phyloP scores from a whole-genome alignment of 2,888 invertebrate genomes.

The Ophion obscuratus region DNA sequence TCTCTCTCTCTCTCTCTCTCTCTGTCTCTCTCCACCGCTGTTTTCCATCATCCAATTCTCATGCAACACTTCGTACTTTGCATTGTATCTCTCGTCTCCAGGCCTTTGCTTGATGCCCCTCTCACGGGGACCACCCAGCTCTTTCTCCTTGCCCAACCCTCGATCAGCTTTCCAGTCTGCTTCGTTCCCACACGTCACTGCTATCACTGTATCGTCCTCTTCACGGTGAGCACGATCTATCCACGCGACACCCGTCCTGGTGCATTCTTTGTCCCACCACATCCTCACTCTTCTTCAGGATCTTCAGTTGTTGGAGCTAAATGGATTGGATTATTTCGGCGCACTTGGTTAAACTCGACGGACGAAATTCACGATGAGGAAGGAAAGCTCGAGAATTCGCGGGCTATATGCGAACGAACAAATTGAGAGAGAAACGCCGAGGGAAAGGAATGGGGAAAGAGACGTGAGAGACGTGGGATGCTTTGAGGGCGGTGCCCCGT shows the following conservation, averaged over 20 bases:
- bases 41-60: constrained; percentile 44
- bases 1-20: neutral
- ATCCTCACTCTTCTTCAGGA: constrained; percentile 39
- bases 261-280: constrained; percentile 29
- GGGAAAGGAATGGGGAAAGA: neutral
- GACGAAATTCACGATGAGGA: constrained; percentile 62
- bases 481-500: constrained; percentile 60
- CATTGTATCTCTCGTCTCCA: constrained; percentile 26
- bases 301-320: constrained; percentile 68
- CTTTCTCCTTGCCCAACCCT: neutral
- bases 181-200: constrained; percentile 1
- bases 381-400: constrained; percentile 30
- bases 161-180: constrained; percentile 47
- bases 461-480: constrained; percentile 49
- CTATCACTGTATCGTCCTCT: constrained; percentile 32
- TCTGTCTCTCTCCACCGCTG: neutral
- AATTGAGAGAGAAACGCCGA: constrained; percentile 16
- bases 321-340: constrained; percentile 76
- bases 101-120: constrained; percentile 1
- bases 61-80: constrained; percentile 15
- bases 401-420: constrained; percentile 26
- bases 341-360: constrained; percentile 70
- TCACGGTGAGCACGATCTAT: constrained; percentile 25
- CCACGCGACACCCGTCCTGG: constrained; percentile 46
- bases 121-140: neutral